These are phyloP conservation scores for Pardosa pseudoannulata DNA, from an alignment of 2,888 invertebrate genomes.

Conservation along the genomic window DNA sequence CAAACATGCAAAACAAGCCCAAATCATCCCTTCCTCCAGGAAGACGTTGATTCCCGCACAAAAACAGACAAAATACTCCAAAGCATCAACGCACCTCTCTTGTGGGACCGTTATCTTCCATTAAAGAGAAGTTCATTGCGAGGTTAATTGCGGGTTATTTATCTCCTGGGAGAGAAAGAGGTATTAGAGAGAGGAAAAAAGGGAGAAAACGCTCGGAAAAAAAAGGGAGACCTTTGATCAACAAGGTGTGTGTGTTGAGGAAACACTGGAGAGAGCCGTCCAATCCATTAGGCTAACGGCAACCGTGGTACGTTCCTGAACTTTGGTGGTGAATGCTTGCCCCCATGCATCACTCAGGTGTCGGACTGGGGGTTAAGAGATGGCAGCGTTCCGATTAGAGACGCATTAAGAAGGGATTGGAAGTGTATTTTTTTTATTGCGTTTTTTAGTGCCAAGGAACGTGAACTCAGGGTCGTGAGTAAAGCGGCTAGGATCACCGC, in stretches of 20 bases:
- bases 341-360: background rate
- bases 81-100: background rate
- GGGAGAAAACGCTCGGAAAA: background rate
- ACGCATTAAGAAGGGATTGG: background rate
- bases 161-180: background rate
- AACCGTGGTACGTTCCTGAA: background rate
- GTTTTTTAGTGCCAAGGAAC: too few relatives aligned
- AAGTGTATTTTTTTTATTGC: background rate
- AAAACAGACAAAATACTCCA: background rate
- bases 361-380: background rate
- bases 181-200: background rate
- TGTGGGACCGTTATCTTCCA: background rate
- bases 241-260: background rate
- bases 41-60: background rate
- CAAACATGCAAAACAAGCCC: background rate
- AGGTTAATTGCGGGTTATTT: slow-evolving; percentile 1
- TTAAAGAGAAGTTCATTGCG: background rate
- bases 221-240: too few relatives aligned
- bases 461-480: too few relatives aligned
- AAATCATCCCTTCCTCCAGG: background rate
- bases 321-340: background rate
- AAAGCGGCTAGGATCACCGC: too few relatives aligned
- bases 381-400: background rate
- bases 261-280: background rate
- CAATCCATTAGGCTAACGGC: background rate